phyloP scores from a whole-genome alignment of 2,797 vertebrate genomes.

The Poecilia gillii region DNA sequence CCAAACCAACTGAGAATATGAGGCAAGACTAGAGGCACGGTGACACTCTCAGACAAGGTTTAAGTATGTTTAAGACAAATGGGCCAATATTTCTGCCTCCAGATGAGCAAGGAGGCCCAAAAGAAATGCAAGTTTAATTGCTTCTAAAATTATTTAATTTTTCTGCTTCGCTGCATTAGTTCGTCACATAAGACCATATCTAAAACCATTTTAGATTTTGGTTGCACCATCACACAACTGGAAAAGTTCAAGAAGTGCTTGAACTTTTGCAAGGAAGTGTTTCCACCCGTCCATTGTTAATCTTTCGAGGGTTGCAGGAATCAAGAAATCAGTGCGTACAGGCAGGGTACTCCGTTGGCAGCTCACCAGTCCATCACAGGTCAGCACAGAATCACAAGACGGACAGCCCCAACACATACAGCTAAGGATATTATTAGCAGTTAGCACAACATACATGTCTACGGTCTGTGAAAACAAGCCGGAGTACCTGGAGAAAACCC shows the following conservation, averaged over 20 bases:
- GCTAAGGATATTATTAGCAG: neutral
- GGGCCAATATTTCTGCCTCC: neutral
- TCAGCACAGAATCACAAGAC: neutral
- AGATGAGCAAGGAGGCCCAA: neutral
- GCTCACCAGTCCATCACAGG: neutral
- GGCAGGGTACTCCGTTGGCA: neutral
- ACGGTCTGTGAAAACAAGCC: neutral
- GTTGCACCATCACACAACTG: neutral
- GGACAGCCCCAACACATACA: neutral
- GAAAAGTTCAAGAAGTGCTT: neutral
- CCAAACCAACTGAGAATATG: neutral
- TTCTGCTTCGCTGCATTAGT: neutral
- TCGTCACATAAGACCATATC: neutral
- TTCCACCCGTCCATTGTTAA: neutral
- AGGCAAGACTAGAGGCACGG: neutral
- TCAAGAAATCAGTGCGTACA: neutral
- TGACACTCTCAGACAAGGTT: neutral
- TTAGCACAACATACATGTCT: neutral
- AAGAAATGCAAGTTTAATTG: neutral
- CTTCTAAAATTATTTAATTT: neutral
- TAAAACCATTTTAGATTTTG: neutral
- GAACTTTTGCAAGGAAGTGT: neutral
- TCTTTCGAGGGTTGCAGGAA: neutral
- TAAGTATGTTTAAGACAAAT: neutral
- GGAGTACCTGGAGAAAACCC: neutral